phyloP scores from a whole-genome alignment of 2,113 vertebrate species.

The Phoenicopterus ruber region DNA sequence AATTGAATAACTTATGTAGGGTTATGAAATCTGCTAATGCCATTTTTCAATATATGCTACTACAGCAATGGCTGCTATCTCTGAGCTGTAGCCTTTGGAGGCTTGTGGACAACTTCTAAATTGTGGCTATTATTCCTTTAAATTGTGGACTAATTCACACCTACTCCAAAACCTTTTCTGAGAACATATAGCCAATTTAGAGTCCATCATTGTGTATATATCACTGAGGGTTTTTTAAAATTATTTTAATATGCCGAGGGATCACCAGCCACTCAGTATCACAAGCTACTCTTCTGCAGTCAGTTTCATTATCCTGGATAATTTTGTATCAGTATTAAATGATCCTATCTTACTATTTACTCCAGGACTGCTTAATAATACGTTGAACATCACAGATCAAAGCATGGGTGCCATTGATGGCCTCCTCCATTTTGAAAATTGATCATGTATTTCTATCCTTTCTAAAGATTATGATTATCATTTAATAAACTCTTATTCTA shows the following conservation, averaged over 20 bases:
- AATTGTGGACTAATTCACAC: background rate
- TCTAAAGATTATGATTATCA: background rate
- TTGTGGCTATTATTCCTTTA: background rate
- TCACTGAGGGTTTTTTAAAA: background rate
- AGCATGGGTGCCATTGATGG: fast-evolving
- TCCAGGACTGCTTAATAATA: background rate
- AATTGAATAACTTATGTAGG: background rate
- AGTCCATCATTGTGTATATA: background rate
- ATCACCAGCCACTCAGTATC: background rate
- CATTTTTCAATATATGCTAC: background rate
- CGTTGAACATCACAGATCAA: background rate
- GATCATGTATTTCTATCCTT: background rate
- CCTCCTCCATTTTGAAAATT: background rate
- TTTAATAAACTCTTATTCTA: background rate
- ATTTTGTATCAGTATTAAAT: background rate
- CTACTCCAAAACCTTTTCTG: background rate
- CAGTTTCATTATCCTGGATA: background rate
- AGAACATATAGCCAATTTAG: background rate
- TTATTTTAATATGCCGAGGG: background rate
- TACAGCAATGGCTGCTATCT: background rate
- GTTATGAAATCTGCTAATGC: background rate
- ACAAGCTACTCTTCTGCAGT: background rate
- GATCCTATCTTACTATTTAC: background rate
- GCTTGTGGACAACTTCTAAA: background rate
- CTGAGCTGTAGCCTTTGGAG: background rate